These are phyloP conservation scores for Lepidocyrtoides sp. DNA, from an alignment of 2,888 invertebrate genomes.

Conservation along the genomic window DNA sequence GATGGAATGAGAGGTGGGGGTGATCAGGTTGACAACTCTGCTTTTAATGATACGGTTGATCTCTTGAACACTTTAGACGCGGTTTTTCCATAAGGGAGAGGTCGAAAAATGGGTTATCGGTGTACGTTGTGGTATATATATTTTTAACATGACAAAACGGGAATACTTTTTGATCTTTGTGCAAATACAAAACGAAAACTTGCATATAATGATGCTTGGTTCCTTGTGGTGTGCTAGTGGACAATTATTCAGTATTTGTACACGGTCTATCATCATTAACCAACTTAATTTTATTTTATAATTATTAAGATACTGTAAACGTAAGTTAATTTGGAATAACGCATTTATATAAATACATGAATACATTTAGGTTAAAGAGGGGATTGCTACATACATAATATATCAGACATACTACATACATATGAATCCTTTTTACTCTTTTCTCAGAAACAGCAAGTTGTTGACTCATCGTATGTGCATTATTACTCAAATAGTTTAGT, in stretches of 20 bases:
- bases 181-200: constrained; percentile 52
- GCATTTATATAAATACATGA: constrained; percentile 51
- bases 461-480: constrained; percentile 80
- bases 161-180: constrained; percentile 50
- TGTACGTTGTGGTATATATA: constrained; percentile 47
- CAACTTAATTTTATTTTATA: constrained; percentile 31
- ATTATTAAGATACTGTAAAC: not conserved
- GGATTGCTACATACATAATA: constrained; percentile 39
- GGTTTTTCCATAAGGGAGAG: constrained; percentile 58
- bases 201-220: constrained; percentile 59
- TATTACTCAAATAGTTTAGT: constrained; percentile 75
- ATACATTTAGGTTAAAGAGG: not conserved
- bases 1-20: constrained; percentile 72
- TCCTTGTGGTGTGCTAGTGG: constrained; percentile 78
- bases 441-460: constrained; percentile 66
- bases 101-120: constrained; percentile 49
- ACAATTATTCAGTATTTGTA: constrained; percentile 80
- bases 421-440: constrained; percentile 71
- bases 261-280: constrained; percentile 72
- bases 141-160: constrained; percentile 49
- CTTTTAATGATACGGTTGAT: constrained; percentile 68
- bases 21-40: constrained; percentile 56
- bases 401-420: constrained; percentile 59
- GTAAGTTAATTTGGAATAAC: constrained; percentile 59
- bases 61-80: constrained; percentile 65